A percentile compares a stretch with the other conserved stretches of the same genome.
These are phyloP conservation scores for Drosophila ercepeae DNA, from an alignment of 1,140 invertebrate species.

Conservation along the genomic window DNA sequence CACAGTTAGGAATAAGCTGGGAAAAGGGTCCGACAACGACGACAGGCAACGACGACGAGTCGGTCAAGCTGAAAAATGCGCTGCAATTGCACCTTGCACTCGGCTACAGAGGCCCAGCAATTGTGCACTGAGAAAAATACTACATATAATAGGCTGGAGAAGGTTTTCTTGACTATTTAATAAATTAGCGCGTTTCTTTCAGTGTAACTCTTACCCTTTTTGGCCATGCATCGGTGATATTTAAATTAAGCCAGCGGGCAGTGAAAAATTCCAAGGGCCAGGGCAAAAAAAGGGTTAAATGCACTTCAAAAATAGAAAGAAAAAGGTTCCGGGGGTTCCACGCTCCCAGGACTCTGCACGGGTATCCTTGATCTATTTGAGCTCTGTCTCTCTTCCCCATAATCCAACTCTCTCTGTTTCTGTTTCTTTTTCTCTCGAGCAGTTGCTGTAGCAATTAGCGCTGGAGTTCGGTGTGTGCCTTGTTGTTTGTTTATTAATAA, in stretches of 20 bases:
- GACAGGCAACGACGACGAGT: slow-evolving; percentile 44
- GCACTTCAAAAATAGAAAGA: slow-evolving; percentile 15
- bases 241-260: slow-evolving; percentile 76
- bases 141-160: too few relatives aligned
- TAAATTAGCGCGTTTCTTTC: background rate
- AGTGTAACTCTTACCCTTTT: slow-evolving; percentile 36
- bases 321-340: slow-evolving; percentile 58
- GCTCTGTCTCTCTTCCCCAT: slow-evolving; percentile 2
- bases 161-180: background rate
- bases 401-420: background rate
- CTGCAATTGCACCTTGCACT: slow-evolving; percentile 77
- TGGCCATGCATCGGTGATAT: slow-evolving; percentile 76
- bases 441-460: slow-evolving; percentile 75
- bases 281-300: slow-evolving; percentile 59
- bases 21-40: slow-evolving; percentile 37
- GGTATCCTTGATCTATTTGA: slow-evolving; percentile 50
- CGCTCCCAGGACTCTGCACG: slow-evolving; percentile 35
- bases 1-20: slow-evolving; percentile 41
- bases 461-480: slow-evolving; percentile 24
- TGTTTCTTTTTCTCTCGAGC: slow-evolving; percentile 1
- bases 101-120: slow-evolving; percentile 19
- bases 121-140: slow-evolving; percentile 12
- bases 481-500: slow-evolving; percentile 82
- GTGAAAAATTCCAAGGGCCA: slow-evolving; percentile 49
- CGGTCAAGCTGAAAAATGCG: slow-evolving; percentile 80